A percentile compares a stretch with the other conserved stretches of the same genome.
Conservation (phyloP, 23 tunicate species). For the Diplosoma virens region DNA sequence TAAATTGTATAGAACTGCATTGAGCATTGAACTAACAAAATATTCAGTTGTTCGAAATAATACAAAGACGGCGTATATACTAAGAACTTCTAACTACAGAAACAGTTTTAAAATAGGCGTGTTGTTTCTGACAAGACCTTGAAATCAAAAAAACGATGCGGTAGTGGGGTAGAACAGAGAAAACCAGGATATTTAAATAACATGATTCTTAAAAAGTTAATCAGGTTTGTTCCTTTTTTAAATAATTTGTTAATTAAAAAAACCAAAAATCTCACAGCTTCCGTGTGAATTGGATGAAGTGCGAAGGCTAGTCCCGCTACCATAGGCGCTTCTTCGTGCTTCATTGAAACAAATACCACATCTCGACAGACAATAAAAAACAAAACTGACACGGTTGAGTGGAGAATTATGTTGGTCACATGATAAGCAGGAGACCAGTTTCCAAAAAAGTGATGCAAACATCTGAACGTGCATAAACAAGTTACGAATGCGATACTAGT, state of each 20-base stretch:
- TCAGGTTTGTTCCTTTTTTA: too few species aligned
- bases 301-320: constrained; percentile 56
- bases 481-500: too few species aligned
- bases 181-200: too few species aligned
- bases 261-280: constrained; percentile 62
- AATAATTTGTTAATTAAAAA: too few species aligned
- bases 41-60: too few species aligned
- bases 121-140: neutral
- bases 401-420: constrained; percentile 42
- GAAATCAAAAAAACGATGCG: too few species aligned
- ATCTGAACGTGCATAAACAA: constrained; percentile 15
- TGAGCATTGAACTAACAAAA: too few species aligned
- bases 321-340: constrained; percentile 8
- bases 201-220: too few species aligned
- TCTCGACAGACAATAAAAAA: constrained; percentile 26
- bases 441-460: neutral
- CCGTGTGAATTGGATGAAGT: constrained; percentile 77
- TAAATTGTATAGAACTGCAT: too few species aligned
- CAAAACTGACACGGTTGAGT: constrained; percentile 35
- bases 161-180: too few species aligned
- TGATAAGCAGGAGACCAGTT: constrained; percentile 45
- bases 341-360: constrained; percentile 17
- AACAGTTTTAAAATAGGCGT: neutral
- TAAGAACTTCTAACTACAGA: too few species aligned
- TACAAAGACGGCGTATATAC: too few species aligned